Evolutionary conservation across 2,888 invertebrate genomes (phyloP).

Genomic region (Epinotia bilunana): DNA sequence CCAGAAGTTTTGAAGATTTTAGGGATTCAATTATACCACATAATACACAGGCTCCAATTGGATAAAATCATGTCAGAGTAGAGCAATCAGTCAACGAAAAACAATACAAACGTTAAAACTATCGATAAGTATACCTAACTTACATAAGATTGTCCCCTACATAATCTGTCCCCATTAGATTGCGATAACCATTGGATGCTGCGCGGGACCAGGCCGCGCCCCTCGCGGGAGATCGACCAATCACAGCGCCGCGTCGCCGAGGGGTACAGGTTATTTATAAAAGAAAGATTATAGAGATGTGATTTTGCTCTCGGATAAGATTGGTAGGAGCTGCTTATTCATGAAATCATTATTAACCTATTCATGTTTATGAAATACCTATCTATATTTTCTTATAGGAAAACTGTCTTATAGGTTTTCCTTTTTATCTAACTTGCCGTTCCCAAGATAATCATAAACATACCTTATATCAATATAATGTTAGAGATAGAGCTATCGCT

Average conservation of each 20-base stretch:
- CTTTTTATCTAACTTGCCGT: background rate
- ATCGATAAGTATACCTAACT: slow-evolving; percentile 34
- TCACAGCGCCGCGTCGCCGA: slow-evolving; percentile 53
- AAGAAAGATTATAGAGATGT: slow-evolving; percentile 40
- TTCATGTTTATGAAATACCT: background rate
- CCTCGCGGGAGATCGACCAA: slow-evolving; percentile 60
- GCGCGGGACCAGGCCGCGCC: slow-evolving; percentile 60
- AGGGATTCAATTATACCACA: too few species aligned
- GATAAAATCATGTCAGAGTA: background rate
- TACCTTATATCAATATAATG: background rate
- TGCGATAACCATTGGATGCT: slow-evolving; percentile 69
- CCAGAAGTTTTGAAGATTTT: too few species aligned
- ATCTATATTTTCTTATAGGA: background rate
- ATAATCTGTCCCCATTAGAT: slow-evolving; percentile 46
- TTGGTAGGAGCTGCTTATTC: background rate
- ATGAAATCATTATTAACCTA: background rate
- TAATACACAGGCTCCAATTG: too few species aligned
- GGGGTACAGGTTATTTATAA: slow-evolving; percentile 47
- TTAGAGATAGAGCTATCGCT: background rate
- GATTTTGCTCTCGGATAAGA: slow-evolving; percentile 32
- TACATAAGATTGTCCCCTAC: slow-evolving; percentile 44
- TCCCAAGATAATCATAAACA: background rate
- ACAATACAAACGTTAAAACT: background rate
- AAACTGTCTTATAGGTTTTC: background rate
- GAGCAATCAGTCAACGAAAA: background rate